A percentile compares a stretch with the other conserved stretches of the same genome.
Conservation (phyloP, 2,888 invertebrate genomes). For the Beris chalybata region DNA sequence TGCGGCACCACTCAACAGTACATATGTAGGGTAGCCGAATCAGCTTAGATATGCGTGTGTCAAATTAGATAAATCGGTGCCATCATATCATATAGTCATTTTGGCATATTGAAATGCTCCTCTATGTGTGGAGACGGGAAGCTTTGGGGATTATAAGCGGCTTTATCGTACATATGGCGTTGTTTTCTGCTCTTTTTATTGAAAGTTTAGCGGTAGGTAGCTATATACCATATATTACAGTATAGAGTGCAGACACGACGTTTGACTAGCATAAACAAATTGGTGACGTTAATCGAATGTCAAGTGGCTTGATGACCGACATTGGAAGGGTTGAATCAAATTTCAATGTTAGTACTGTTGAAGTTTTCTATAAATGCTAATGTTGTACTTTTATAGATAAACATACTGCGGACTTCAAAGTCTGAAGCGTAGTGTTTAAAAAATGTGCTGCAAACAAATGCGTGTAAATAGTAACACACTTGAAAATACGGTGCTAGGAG, state of each 20-base stretch:
- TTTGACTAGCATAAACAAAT: conserved; percentile 1
- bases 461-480: too few relatives aligned
- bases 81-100: conserved; percentile 56
- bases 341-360: background rate
- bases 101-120: conserved; percentile 53
- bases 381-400: too few relatives aligned
- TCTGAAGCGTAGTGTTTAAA: too few relatives aligned
- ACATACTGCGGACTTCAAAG: too few relatives aligned
- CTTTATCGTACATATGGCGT: too few relatives aligned
- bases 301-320: background rate
- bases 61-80: conserved; percentile 53
- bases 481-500: too few relatives aligned
- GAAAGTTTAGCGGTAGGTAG: too few relatives aligned
- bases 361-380: too few relatives aligned
- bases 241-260: background rate
- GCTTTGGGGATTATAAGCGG: background rate
- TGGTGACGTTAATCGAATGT: conserved; percentile 11
- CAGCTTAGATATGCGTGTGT: conserved; percentile 40
- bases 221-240: too few relatives aligned
- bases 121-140: conserved; percentile 32
- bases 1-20: conserved; percentile 16
- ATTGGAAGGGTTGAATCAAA: conserved; percentile 7
- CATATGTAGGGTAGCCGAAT: background rate
- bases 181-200: too few relatives aligned
- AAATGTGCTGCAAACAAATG: too few relatives aligned